Conservation (phyloP, 2,113 vertebrate genomes). For the Boulengeromyrus knoepffleri region DNA sequence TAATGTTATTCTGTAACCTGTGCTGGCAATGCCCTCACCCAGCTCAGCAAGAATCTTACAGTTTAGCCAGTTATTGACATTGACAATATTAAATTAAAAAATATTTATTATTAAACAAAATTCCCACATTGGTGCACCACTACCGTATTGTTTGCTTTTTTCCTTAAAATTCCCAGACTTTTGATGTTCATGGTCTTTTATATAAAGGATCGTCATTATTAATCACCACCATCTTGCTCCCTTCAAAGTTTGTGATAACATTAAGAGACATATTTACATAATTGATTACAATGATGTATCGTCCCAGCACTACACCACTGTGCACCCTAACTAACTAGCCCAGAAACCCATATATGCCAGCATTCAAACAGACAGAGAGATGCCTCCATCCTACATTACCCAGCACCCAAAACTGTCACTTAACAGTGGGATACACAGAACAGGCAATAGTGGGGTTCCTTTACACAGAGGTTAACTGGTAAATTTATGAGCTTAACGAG, state of each 20-base stretch:
- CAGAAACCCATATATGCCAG: background rate
- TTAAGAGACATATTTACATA: background rate
- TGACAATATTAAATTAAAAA: background rate
- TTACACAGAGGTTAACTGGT: background rate
- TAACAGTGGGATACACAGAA: background rate
- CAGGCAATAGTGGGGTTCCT: background rate
- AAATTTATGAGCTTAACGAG: background rate
- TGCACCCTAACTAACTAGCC: background rate
- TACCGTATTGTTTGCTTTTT: background rate
- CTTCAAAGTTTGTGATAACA: background rate
- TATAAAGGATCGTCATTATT: background rate
- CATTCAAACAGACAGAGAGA: background rate
- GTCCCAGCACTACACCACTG: background rate
- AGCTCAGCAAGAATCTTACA: too few species aligned
- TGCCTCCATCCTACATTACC: background rate
- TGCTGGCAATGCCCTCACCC: too few species aligned
- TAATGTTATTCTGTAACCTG: too few species aligned
- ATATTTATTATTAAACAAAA: background rate
- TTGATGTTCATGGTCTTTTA: background rate
- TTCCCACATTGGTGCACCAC: background rate
- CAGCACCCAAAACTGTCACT: background rate
- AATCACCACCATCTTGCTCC: background rate
- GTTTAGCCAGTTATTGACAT: too few species aligned
- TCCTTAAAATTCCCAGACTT: background rate
- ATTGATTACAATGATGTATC: background rate